Base-by-base conservation (phyloP, 2,797 vertebrate species). In the Cossypha dichroa region DNA sequence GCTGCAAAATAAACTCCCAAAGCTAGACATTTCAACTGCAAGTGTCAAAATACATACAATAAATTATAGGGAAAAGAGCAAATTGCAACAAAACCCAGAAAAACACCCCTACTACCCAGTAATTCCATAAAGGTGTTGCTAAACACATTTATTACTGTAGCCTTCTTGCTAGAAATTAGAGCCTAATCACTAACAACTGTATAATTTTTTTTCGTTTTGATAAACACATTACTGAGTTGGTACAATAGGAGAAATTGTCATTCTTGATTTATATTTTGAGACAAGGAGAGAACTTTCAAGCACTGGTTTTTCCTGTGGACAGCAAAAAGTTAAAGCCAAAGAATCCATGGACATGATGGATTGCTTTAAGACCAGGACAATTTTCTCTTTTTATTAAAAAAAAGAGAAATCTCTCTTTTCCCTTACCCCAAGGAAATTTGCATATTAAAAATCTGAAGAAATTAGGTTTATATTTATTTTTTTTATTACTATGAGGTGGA, bases 381-480 rank as follows among this genome's bases (percentile, higher is more conserved):
- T 52, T 82, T 66, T 90, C 45, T 83, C 15, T 2, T 91, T 88
- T 81, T 81, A 80, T 84, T 85, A 63, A 88, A 92, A 87, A 38
- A 78, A 33, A 51, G 20, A 78, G 13, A 66, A 82, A 74, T 46
- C 15, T 77, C 22, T 78, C 22, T 86, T 90, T 85, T 88, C 28
- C 33, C 48, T 54, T 88, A 69, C 33, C 63, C 26, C 26, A 55
- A 82, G 33, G n/a, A 93, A 69, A 94, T 96, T 69, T 88, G 33
- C 91, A 86, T 91, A 84, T 76, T 93, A 90, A 96, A 94, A 92
- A 85, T 68, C 49, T 88, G 52, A 31, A 81, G 64, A 93, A 96
- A 91, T 84, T 6, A 75, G 58, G 21, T 90, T 95, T 95, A 51
- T 91, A 73, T 96, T 94, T 95, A 76, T 93, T 94, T 75, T 75